Evolutionary conservation across 2,113 vertebrate species (phyloP).

Genomic region (Nymphicus hollandicus): DNA sequence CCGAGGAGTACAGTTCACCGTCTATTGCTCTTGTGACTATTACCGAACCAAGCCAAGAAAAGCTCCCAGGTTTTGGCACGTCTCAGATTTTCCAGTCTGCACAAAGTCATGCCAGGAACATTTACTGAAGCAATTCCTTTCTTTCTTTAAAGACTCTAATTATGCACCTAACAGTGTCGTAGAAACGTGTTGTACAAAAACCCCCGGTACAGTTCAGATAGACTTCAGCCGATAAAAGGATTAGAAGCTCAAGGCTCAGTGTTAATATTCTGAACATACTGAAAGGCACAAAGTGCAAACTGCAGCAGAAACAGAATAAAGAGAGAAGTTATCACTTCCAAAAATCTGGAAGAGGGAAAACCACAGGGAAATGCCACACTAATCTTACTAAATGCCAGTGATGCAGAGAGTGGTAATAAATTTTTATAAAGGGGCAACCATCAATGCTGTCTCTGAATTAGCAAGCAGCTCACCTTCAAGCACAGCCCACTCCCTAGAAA

Average conservation of each 20-base stretch:
- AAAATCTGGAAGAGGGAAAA: conserved; percentile 11
- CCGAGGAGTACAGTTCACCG: conserved; percentile 47
- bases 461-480: neutral
- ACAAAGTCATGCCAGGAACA: conserved; percentile 59
- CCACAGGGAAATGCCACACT: neutral
- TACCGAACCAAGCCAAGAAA: conserved; percentile 47
- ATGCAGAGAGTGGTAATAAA: neutral
- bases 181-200: conserved; percentile 7
- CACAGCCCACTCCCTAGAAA: neutral
- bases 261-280: neutral
- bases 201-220: neutral
- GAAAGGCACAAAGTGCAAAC: neutral
- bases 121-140: conserved; percentile 49
- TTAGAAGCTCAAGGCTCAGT: neutral
- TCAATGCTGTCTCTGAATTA: neutral
- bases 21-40: conserved; percentile 58
- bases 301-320: conserved; percentile 11
- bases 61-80: conserved; percentile 52
- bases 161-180: conserved; percentile 34
- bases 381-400: neutral
- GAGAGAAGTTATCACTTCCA: neutral
- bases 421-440: neutral
- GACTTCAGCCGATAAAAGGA: neutral
- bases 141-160: conserved; percentile 44
- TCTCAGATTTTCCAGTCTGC: conserved; percentile 61